Evolutionary conservation across 2,888 invertebrate species (phyloP).

Genomic region (Troglohyphantes excavatus): DNA sequence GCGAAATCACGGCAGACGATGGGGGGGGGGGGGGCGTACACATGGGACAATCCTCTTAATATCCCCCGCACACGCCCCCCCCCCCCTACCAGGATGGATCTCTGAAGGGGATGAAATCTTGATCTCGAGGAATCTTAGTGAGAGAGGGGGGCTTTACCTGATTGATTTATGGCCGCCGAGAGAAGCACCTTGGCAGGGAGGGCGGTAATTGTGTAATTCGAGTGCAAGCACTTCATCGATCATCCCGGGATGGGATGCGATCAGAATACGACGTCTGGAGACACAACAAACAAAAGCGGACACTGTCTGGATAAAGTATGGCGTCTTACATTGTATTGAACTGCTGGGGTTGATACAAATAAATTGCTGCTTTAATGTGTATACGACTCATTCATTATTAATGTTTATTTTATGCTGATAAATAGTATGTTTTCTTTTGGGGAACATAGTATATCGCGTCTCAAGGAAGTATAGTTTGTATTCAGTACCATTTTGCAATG

Average conservation of each 20-base stretch:
- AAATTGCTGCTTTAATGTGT: too few relatives aligned
- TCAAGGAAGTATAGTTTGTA: too few relatives aligned
- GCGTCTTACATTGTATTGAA: too few relatives aligned
- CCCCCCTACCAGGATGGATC: not conserved
- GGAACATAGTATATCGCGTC: too few relatives aligned
- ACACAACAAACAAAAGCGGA: not conserved
- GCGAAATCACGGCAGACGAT: conserved; percentile 6
- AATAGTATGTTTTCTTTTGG: too few relatives aligned
- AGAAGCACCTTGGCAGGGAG: not conserved
- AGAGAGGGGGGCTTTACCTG: conserved; percentile 29
- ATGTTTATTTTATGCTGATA: too few relatives aligned
- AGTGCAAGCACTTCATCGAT: conserved; percentile 9
- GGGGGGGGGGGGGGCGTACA: not conserved
- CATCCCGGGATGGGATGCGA: not conserved
- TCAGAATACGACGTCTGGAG: not conserved
- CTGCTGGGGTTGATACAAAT: too few relatives aligned
- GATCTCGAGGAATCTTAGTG: conserved; percentile 24
- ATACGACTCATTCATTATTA: too few relatives aligned
- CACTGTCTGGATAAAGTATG: not conserved
- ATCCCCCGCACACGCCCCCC: not conserved
- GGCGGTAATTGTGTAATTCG: conserved; percentile 52
- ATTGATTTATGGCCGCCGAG: conserved; percentile 50
- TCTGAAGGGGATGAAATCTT: conserved; percentile 4
- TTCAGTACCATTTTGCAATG: too few relatives aligned
- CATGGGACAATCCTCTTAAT: conserved; percentile 26